phyloP scores from a whole-genome alignment of 2,113 vertebrate species.

The Epinephelus lanceolatus region DNA sequence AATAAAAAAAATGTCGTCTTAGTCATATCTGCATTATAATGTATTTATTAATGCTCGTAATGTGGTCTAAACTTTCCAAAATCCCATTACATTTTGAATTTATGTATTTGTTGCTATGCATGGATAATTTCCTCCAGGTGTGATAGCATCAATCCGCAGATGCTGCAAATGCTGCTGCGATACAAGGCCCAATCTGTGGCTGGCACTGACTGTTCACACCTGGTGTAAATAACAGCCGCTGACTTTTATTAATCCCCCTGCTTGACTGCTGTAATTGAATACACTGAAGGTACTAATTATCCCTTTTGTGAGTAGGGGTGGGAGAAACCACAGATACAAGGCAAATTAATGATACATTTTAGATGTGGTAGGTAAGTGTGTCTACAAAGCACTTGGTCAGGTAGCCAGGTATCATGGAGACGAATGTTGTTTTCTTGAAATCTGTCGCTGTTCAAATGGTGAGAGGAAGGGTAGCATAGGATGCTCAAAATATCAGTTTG shows the following conservation, averaged over 20 bases:
- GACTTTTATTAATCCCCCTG: constrained; percentile 49
- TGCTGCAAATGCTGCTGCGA: constrained; percentile 13
- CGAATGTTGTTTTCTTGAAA: neutral
- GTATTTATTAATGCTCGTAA: neutral
- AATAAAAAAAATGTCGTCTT: neutral
- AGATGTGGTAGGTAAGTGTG: constrained; percentile 14
- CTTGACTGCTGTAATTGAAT: constrained; percentile 46
- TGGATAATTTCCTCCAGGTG: constrained; percentile 32
- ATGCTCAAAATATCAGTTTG: neutral
- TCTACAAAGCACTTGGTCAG: constrained; percentile 3
- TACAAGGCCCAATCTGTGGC: neutral
- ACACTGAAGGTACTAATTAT: constrained; percentile 54
- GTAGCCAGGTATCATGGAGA: neutral
- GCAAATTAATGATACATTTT: neutral
- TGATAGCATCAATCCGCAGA: constrained; percentile 15
- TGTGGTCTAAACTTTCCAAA: constrained; percentile 10
- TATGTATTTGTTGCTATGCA: neutral
- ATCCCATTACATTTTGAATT: neutral
- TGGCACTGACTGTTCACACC: constrained; percentile 34
- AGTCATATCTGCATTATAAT: neutral
- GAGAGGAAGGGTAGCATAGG: neutral
- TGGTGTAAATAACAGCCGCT: constrained; percentile 54
- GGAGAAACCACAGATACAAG: constrained; percentile 8
- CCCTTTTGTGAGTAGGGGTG: constrained; percentile 5
- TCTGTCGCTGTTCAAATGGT: neutral